These are phyloP conservation scores for Agrochola lota DNA, from an alignment of 2,888 invertebrate species.

Conservation along the genomic window DNA sequence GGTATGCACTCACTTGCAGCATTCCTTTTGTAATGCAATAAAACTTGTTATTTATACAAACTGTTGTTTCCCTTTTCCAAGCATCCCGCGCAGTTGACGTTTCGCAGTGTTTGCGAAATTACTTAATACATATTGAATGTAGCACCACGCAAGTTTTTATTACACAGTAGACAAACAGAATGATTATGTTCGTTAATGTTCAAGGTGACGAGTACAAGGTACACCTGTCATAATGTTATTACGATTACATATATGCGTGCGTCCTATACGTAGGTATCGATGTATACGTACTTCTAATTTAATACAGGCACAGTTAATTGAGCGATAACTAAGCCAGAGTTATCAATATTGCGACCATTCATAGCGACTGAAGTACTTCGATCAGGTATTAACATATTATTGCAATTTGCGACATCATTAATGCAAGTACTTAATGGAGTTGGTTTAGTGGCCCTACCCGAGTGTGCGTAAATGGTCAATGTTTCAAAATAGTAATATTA, in stretches of 20 bases:
- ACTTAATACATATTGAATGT: constrained; percentile 20
- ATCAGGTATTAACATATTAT: neutral
- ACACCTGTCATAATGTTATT: constrained; percentile 25
- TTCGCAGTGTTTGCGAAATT: constrained; percentile 15
- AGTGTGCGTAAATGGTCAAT: neutral
- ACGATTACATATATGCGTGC: neutral
- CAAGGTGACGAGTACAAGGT: constrained; percentile 11
- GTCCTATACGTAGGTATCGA: neutral
- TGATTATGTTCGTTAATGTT: neutral
- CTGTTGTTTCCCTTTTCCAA: constrained; percentile 34
- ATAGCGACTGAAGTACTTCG: constrained; percentile 1
- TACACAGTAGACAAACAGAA: constrained; percentile 12
- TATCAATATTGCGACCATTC: constrained; percentile 25
- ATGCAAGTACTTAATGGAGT: neutral
- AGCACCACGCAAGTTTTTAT: neutral
- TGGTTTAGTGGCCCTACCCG: neutral
- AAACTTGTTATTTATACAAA: constrained; percentile 40
- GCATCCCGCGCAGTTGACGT: neutral
- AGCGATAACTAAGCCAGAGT: constrained; percentile 14
- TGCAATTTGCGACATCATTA: neutral
- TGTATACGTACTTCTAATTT: neutral
- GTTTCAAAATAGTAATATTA: neutral
- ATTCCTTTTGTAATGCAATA: constrained; percentile 54
- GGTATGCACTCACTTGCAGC: constrained; percentile 21
- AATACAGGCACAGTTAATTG: constrained; percentile 7